A percentile compares a stretch with the other conserved stretches of the same genome.
phyloP scores from a whole-genome alignment of 2,797 vertebrate genomes.

The Malacoctenus gilli region DNA sequence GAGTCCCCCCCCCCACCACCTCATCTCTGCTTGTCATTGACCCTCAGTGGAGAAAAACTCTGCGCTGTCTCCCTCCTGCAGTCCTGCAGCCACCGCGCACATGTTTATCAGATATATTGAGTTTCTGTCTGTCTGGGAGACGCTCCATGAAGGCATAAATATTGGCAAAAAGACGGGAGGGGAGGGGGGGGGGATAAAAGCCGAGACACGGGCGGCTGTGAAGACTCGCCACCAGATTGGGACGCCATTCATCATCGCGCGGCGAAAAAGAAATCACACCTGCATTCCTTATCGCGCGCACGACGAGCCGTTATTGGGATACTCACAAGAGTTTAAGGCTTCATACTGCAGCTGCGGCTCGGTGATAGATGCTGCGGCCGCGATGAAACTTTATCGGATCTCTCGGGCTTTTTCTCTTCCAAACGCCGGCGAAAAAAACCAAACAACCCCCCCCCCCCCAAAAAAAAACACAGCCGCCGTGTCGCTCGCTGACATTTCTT shows the following conservation, averaged over 20 bases:
- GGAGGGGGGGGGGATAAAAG: too few species aligned
- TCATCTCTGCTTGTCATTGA: conserved; percentile 24
- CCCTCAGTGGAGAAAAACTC: neutral
- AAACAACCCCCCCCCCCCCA: too few species aligned
- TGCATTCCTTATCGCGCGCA: conserved; percentile 48
- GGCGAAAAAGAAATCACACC: conserved; percentile 48
- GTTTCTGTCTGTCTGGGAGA: conserved; percentile 58
- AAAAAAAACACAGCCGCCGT: conserved; percentile 10
- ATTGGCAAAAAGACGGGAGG: conserved; percentile 36
- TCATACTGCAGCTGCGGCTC: conserved; percentile 47
- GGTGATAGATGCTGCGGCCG: conserved; percentile 41
- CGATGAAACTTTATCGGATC: conserved; percentile 39
- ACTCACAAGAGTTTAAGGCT: conserved; percentile 38
- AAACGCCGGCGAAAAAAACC: conserved; percentile 28
- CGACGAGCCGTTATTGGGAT: conserved; percentile 53
- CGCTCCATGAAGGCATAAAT: conserved; percentile 46
- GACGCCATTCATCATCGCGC: conserved; percentile 57
- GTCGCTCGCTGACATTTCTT: conserved; percentile 48
- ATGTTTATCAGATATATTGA: conserved; percentile 62
- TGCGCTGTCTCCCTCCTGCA: neutral
- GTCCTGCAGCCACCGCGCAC: conserved; percentile 2
- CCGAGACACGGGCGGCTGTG: conserved; percentile 41
- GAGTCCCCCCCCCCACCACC: conserved; percentile 33
- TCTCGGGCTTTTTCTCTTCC: conserved; percentile 13
- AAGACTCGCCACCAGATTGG: conserved; percentile 48